Conservation (phyloP, 2,797 vertebrate genomes). For the Acanthurus lineatus region DNA sequence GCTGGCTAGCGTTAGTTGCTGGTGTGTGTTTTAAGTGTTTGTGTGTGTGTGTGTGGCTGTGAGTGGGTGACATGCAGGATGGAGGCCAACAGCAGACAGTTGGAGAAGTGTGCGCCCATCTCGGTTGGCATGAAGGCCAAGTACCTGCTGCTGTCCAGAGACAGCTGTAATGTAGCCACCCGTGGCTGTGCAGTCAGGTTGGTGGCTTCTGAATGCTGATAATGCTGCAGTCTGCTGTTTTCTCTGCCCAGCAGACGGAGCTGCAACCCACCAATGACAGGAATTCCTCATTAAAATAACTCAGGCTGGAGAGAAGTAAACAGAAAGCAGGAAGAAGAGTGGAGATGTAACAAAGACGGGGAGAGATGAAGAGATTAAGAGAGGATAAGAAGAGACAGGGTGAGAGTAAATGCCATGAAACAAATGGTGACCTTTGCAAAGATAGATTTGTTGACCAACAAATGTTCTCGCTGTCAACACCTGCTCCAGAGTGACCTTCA, state of each 20-base stretch:
- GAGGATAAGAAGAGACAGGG: conserved; percentile 14
- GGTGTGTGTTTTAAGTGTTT: conserved; percentile 66
- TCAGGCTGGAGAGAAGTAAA: conserved; percentile 28
- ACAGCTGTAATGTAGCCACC: conserved; percentile 94
- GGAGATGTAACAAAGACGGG: background rate
- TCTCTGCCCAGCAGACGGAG: conserved; percentile 72
- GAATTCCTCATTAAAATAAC: conserved; percentile 87
- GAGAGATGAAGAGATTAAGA: conserved; percentile 13
- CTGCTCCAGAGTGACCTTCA: conserved; percentile 90
- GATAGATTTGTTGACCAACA: conserved; percentile 97
- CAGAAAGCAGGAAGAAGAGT: conserved; percentile 24
- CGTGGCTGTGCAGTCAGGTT: conserved; percentile 90
- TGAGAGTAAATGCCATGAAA: conserved; percentile 59
- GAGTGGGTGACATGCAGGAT: conserved; percentile 81
- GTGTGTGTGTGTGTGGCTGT: conserved; percentile 48
- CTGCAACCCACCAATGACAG: conserved; percentile 84
- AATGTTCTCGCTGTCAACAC: conserved; percentile 84
- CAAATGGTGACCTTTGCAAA: conserved; percentile 94
- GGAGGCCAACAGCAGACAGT: conserved; percentile 87
- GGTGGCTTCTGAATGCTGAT: conserved; percentile 88
- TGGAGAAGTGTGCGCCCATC: conserved; percentile 82
- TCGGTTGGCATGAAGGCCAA: conserved; percentile 88
- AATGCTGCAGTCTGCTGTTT: conserved; percentile 74
- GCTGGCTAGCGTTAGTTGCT: conserved; percentile 84
- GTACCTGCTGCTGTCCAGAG: conserved; percentile 87